Base-by-base conservation (phyloP, 2,888 invertebrate genomes). In the Heliconius ismenius region DNA sequence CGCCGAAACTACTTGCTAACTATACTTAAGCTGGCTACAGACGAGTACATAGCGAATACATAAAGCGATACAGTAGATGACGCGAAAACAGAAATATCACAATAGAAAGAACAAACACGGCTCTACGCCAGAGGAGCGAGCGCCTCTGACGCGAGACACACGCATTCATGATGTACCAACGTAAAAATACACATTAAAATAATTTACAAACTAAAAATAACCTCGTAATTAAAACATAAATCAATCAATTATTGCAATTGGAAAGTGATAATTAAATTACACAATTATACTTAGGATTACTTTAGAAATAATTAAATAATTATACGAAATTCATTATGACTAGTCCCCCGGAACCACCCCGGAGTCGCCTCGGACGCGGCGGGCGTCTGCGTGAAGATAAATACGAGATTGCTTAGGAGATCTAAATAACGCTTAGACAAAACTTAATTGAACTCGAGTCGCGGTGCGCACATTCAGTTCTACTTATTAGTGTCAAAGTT, bases 391-490 rank as follows among this genome's bases (percentile, higher is more conserved):
- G 80, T 83, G 82, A 84, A 85, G 88, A 87, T 85, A 82, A 82
- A 83, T 82, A 83, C 83, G 88, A 92, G 89, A 92, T 91, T 90
- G 86, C 90, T 88, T 83, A 86, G 85, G 90, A 92, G 90, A 91
- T 91, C 90, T 90, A 89, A 86, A 83, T 84, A 85, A 87, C 84
- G 86, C 87, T 88, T 86, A 87, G 49, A 75, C 67, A 60, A 43
- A 77, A 77, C 67, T 74, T 63, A 49, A 78, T 74, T 76, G 75
- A 77, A 79, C 74, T 74, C 63, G 39, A 28, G 58, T 60, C 74
- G 39, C 49, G 58, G 63, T 67, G 63, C 54, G 39, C 26, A 26
- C 26, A 63, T 58, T 54, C 64, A 63, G 62, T 78, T 39, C 75
- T 62, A 75, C 58, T 76, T 67, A 75, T 73, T 63, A 80, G 76